A percentile compares a stretch with the other conserved stretches of the same genome.
Conservation (phyloP, 2,113 vertebrate species). For the Proteles cristata region DNA sequence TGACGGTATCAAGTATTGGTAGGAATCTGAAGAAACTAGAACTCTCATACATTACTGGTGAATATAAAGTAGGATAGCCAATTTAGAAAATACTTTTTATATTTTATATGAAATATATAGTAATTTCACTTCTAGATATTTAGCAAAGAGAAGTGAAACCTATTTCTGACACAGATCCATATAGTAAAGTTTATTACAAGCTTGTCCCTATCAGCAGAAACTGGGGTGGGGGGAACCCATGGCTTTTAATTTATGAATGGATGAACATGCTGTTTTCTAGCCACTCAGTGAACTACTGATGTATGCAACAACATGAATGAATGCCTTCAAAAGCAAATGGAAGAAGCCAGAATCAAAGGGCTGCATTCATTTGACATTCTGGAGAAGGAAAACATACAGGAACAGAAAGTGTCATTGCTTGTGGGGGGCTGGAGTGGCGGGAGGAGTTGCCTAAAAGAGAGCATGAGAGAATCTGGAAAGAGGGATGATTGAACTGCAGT, state of each 20-base stretch:
- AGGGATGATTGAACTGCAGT: neutral
- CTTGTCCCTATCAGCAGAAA: neutral
- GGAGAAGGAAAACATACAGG: neutral
- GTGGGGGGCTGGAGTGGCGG: neutral
- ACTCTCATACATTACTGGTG: neutral
- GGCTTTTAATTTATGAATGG: neutral
- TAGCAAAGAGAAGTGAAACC: constrained; percentile 43
- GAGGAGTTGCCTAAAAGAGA: neutral
- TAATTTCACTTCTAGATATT: neutral
- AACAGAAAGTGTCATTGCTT: neutral
- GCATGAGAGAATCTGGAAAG: neutral
- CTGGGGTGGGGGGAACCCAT: neutral
- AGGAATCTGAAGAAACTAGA: neutral
- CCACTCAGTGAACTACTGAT: neutral
- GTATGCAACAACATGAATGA: neutral
- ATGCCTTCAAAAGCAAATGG: neutral
- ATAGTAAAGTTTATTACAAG: neutral
- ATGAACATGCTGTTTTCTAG: neutral
- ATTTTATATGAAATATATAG: neutral
- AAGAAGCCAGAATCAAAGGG: constrained; percentile 20
- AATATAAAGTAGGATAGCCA: neutral
- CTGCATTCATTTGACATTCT: neutral
- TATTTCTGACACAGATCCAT: neutral
- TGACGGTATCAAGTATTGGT: neutral
- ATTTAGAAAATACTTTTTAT: constrained; percentile 34